Evolutionary conservation across 2,888 invertebrate genomes (phyloP).

Genomic region (Melinaea menophilus): DNA sequence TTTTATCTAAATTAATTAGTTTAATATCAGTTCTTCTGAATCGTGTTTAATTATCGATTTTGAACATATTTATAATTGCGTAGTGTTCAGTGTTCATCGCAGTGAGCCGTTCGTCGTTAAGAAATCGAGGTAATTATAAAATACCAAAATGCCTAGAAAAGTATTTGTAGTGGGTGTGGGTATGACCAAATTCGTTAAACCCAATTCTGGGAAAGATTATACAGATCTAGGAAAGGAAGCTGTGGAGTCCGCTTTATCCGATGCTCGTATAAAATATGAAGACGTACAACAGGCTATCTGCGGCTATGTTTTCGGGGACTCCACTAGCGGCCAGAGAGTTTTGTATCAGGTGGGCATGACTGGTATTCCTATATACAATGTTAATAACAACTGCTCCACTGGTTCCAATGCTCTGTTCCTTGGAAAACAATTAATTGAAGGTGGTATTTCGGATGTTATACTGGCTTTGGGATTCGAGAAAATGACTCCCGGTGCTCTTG

Average conservation of each 20-base stretch:
- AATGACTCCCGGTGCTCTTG: conserved; percentile 95
- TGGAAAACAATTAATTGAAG: conserved; percentile 94
- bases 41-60: conserved; percentile 8
- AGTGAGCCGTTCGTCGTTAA: conserved; percentile 31
- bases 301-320: conserved; percentile 97
- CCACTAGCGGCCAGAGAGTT: conserved; percentile 96
- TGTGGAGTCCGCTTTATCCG: conserved; percentile 89
- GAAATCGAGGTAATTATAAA: conserved; percentile 64
- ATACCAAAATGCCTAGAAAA: conserved; percentile 69
- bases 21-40: conserved; percentile 19
- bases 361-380: conserved; percentile 98
- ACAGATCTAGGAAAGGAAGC: conserved; percentile 97
- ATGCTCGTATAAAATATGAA: conserved; percentile 86
- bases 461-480: conserved; percentile 98
- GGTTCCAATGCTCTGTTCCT: conserved; percentile 95
- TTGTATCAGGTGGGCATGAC: conserved; percentile 96
- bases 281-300: conserved; percentile 93
- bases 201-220: conserved; percentile 93
- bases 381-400: conserved; percentile 99
- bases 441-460: conserved; percentile 91
- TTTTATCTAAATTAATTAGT: conserved; percentile 14
- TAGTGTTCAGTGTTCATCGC: conserved; percentile 47
- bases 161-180: conserved; percentile 97
- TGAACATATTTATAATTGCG: conserved; percentile 7
- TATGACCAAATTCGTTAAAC: conserved; percentile 99